Conservation (phyloP, 2,113 vertebrate species). For the Pygoscelis antarcticus region DNA sequence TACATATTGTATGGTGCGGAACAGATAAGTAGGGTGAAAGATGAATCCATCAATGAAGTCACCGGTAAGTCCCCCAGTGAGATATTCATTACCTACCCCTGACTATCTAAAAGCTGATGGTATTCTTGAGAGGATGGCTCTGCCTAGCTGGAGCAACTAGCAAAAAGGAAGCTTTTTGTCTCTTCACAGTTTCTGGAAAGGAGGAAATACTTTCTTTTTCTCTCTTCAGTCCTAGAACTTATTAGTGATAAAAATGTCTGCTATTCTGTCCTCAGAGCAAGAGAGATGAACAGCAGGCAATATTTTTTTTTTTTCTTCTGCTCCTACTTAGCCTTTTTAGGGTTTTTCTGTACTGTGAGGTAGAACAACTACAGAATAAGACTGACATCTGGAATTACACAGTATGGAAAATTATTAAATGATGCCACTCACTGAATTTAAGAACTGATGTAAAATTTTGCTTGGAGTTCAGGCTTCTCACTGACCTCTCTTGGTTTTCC, state of each 20-base stretch:
- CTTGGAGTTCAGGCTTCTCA: not conserved
- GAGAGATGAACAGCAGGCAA: not conserved
- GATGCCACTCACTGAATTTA: not conserved
- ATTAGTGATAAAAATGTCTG: not conserved
- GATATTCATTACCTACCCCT: not conserved
- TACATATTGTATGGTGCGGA: not conserved
- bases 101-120: not conserved
- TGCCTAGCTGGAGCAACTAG: not conserved
- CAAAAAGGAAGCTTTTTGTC: not conserved
- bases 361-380: not conserved
- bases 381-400: not conserved
- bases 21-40: not conserved
- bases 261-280: not conserved
- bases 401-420: not conserved
- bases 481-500: not conserved
- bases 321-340: not conserved
- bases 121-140: not conserved
- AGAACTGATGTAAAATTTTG: not conserved
- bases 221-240: not conserved
- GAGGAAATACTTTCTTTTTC: not conserved
- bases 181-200: not conserved
- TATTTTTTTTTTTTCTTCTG: not conserved
- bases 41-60: not conserved
- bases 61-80: not conserved
- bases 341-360: not conserved